Base-by-base conservation (phyloP, 2,888 invertebrate species). In the Hirtodrosophila trivittata region DNA sequence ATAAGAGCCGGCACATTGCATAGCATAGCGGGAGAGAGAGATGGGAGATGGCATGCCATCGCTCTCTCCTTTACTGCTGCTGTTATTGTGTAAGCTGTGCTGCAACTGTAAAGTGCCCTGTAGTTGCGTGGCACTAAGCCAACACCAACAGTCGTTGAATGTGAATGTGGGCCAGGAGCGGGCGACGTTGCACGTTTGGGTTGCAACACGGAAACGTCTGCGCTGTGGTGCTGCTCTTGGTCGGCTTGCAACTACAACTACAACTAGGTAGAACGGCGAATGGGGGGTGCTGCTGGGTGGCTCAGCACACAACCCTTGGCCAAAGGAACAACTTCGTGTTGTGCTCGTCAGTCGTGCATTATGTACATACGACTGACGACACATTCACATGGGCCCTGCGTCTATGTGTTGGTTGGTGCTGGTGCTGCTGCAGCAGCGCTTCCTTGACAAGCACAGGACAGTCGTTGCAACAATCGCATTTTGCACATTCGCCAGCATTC, bases 401-500 rank as follows among this genome's bases (percentile, higher is more conserved):
- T 66, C 62, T 75, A 75, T 86, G 78, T 80, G 57, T 78, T 75
- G 26, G 74, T 81, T 52, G 50, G 21, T 45, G 47, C 54, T 59
- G 57, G 51, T 32, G 51, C 58, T 55, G 49, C 50, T 58, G 66
- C 56, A 59, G 80, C 57, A 56, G 70, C 68, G 55, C 46, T 67
- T 56, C 42, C 57, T 73, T 67, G 50, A 21, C 2, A 21, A 21
- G 18, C 49, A 13, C 39, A 60, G 51, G 54, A 59, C 59, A 33
- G 55, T 56, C 49, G 67, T 75, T 81, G 82, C 82, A 83, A 86
- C 85, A 86, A 85, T 81, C 87, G 85, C 87, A 86, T 43, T 69
- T 85, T 81, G 76, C 76, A 84, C 75, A 72, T 80, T 73, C 68
- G 58, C 68, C 71, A 75, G 75, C 54, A 83, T 83, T 89, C 84